Base-by-base conservation (phyloP, 1,140 invertebrate species). In the Drosophila takahashii region DNA sequence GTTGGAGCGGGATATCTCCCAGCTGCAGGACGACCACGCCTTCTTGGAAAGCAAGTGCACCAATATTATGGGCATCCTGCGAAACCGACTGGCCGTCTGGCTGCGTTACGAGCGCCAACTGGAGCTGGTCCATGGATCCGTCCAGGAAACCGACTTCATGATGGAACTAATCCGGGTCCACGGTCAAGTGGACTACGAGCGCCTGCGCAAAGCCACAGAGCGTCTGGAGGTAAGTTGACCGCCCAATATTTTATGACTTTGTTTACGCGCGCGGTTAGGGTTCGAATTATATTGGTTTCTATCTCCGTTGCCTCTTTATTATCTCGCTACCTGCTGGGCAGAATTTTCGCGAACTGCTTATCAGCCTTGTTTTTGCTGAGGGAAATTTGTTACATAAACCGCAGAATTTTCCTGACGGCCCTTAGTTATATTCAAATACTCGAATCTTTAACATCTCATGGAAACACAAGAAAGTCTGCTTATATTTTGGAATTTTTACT, bases 111-210 rank as follows among this genome's bases (percentile, higher is more conserved):
- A 96, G 74, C 92, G 94, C 15, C 96, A 96, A 76, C 90, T 97
- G 61, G 96, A 97, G 77, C 79, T 95, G 89, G 96, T 97, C 1
- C 95, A 96, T 52, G 95, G 96, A 34, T 96, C 95, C 0, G 95
- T 96, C 0, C 94, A 96, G 59, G 96, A 97, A 75, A 95, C 96
- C 0, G 96, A 97, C 90, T 97, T 96, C 78, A 96, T 97, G 96
- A 96, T 97, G 93, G 96, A 97, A 79, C 91, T 97, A 11, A 93
- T 97, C 3, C 95, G 95, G 1, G 95, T 97, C 0, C 95, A 96
- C 83, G 96, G 96, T 11, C 95, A 95, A 39, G 95, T 97, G 2
- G 96, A 97, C 92, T 97, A 97, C 72, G 96, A 96, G 53, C 94
- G 96, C 29, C 91, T 97, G 44, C 92, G 95, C n/a, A 96, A 96